Base-by-base conservation (phyloP, 2,113 vertebrate species). In the Ciconia maguari region DNA sequence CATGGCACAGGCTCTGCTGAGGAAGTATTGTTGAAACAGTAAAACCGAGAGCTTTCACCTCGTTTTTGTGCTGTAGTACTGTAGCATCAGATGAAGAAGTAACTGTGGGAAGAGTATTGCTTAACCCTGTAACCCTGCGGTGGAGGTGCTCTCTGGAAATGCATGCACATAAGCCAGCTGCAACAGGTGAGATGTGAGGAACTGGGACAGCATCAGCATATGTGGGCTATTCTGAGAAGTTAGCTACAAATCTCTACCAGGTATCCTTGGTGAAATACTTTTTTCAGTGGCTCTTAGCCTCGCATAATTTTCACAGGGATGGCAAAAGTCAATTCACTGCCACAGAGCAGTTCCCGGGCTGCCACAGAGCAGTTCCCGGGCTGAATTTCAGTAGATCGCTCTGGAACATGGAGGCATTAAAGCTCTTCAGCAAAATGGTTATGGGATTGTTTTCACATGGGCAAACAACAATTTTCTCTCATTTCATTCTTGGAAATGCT, bases 401-500 rank as follows among this genome's bases (percentile, higher is more conserved):
- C 71, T 71, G 72, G 48, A 92, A 58, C 16, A 24, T 0, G 6
- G 55, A 86, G 58, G 60, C 29, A 18, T 55, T 25, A 81, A 89
- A 93, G 57, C 42, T 91, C 58, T 86, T 94, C 71, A 94, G 42
- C 26, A 66, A 90, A 94, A 86, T 38, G 46, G n/a, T 83, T 80
- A 77, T 51, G 46, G 24, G 68, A 90, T 78, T 94, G 70, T 92
- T 95, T 96, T 92, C 80, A 89, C 71, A 93, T 83, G 79, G 80
- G 38, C 85, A 95, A 96, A 92, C 68, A 95, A 87, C 74, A 70
- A 70, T 93, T 92, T 92, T 81, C 52, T 93, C 76, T 83, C 85
- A 38, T 87, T 75, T 95, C 64, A 78, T 94, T 97, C 90, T 81
- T 95, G 83, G 96, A 96, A 97, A 94, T 74, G 76, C 90, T 90